Evolutionary conservation across 1,140 invertebrate species (phyloP), one percentile per base, ranked within the genome.

Genomic region (Conus betulinus): DNA sequence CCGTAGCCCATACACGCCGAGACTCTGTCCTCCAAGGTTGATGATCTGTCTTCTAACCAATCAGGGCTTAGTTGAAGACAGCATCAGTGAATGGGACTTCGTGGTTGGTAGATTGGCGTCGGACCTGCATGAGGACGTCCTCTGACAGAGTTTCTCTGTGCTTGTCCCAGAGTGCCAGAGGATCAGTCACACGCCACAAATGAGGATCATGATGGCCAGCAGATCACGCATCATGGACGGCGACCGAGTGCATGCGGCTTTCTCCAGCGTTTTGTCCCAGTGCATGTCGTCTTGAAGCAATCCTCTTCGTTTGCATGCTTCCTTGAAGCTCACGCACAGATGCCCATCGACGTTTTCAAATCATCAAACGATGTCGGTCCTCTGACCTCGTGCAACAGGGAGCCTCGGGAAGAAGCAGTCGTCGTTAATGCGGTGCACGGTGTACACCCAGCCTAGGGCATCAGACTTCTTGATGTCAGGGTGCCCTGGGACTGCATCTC

Each of bases 381-480:
- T n/a, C 25, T 74, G 51, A 39, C 23, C n/a, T 63, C 60, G 51
- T 87, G 88, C 15, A 87, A 55, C 3, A 89, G 74, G n/a, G 27
- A 89, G 55, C 25, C 88, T n/a, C 7, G 87, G 60, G 60, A 63
- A 89, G 55, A 89, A 89, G n/a, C 88, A 71, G 57, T n/a, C n/a
- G n/a, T 89, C 88, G n/a, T 27, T 57, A 87, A 86, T 85, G 78
- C 23, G 78, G 84, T 85, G 83, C 20, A 85, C 52, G 83, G n/a
- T 85, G 55, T 86, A 89, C 63, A 89, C 25, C 27, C 88, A 52
- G 27, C 88, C 88, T n/a, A 89, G 74, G 7, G 67, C 74, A 39
- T 85, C 76, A 20, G 10, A 11, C 10, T 8, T 20, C 20, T 20
- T 63, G 60, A 63, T 63, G 60, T 63, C 60, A 11, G 60, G 60